A percentile compares a stretch with the other conserved stretches of the same genome.
phyloP scores from a whole-genome alignment of 2,113 vertebrate species.

The Hemiprocne comata region DNA sequence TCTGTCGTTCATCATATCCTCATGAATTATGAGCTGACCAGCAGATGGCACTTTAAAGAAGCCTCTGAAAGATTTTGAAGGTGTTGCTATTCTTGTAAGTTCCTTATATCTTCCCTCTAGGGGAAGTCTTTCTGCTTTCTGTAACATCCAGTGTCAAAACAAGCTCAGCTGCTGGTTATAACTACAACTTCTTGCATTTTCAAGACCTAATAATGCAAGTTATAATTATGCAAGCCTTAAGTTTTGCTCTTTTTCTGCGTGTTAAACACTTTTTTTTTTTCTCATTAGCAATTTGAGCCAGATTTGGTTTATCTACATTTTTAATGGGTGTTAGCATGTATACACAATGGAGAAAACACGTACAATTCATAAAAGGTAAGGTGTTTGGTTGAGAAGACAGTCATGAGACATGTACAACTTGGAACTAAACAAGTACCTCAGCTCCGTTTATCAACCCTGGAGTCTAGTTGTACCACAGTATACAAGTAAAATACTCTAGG shows the following conservation, averaged over 20 bases:
- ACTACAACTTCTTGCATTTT: conserved; percentile 40
- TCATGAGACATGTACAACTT: conserved; percentile 26
- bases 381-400: conserved; percentile 45
- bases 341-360: conserved; percentile 53
- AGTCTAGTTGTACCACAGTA: background rate
- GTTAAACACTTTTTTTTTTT: conserved; percentile 17
- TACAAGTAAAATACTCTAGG: background rate
- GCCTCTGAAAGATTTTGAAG: background rate
- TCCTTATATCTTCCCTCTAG: conserved; percentile 16
- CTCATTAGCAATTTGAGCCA: conserved; percentile 22
- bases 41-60: conserved; percentile 57
- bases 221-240: conserved; percentile 26
- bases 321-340: conserved; percentile 45
- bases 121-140: conserved; percentile 59
- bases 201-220: background rate
- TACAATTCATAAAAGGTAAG: conserved; percentile 75
- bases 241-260: conserved; percentile 9
- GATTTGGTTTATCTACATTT: conserved; percentile 39
- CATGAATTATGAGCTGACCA: conserved; percentile 25
- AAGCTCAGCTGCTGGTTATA: conserved; percentile 37
- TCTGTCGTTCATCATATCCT: background rate
- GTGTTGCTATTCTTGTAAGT: background rate
- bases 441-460: background rate
- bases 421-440: background rate
- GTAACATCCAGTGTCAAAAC: conserved; percentile 47